These are phyloP conservation scores for Calameuta pallipes DNA, from an alignment of 2,888 invertebrate species.

Conservation along the genomic window DNA sequence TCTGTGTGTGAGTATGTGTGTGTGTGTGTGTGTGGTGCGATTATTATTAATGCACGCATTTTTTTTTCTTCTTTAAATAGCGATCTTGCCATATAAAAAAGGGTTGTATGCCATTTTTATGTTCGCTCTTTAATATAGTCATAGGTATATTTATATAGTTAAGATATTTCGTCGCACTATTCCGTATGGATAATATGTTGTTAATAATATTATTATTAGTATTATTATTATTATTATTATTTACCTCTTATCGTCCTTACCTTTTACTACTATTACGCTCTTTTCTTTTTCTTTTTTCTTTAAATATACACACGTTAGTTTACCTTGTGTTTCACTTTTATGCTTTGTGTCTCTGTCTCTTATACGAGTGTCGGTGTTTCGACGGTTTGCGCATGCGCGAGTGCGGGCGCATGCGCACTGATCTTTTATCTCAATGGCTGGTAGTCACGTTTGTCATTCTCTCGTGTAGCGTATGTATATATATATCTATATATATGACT, in stretches of 20 bases:
- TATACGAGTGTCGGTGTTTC: background rate
- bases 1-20: background rate
- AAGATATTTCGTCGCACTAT: background rate
- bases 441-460: too few species aligned
- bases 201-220: background rate
- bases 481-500: too few species aligned
- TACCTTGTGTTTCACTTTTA: too few species aligned
- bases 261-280: background rate
- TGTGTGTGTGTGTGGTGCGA: slow-evolving; percentile 11
- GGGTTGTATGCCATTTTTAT: background rate
- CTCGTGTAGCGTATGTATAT: too few species aligned
- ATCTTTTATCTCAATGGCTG: background rate
- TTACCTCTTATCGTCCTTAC: background rate
- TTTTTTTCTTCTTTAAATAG: background rate
- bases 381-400: background rate
- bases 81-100: slow-evolving; percentile 5
- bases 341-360: too few species aligned
- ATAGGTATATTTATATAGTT: slow-evolving; percentile 3
- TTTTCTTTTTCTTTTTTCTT: too few species aligned
- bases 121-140: background rate
- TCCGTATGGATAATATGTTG: background rate
- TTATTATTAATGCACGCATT: background rate
- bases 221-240: slow-evolving; percentile 2
- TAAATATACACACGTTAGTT: background rate
- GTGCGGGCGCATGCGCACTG: background rate